Conservation (phyloP, 92 coral and sea anemone species). For the Umimayanthus kanabou region DNA sequence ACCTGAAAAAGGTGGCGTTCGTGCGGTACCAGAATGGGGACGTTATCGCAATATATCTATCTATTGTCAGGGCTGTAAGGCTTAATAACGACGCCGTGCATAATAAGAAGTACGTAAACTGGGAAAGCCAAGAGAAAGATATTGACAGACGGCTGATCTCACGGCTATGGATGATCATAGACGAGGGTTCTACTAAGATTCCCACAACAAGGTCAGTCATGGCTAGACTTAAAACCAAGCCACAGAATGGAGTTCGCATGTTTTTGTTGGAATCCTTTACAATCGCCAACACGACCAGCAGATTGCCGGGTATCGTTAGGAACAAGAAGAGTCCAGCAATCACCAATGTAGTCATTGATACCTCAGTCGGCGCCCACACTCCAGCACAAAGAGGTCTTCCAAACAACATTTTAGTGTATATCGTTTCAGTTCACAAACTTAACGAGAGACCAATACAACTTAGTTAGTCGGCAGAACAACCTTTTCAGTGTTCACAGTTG, state of each 20-base stretch:
- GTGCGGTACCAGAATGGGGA: conserved; percentile 38
- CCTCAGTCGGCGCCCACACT: conserved; percentile 80
- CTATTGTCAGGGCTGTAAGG: conserved; percentile 34
- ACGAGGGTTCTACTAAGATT: conserved; percentile 67
- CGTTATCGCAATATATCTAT: conserved; percentile 38
- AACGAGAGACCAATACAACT: neutral
- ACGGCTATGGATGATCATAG: conserved; percentile 66
- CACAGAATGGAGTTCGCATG: conserved; percentile 73
- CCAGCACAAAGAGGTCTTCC: conserved; percentile 80
- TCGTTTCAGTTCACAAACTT: neutral
- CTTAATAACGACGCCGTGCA: conserved; percentile 36
- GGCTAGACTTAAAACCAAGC: conserved; percentile 72
- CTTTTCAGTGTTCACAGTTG: neutral
- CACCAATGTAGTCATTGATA: conserved; percentile 65
- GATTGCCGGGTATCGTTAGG: conserved; percentile 75
- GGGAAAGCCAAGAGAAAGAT: conserved; percentile 36
- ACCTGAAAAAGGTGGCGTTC: conserved; percentile 21
- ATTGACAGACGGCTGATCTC: conserved; percentile 37
- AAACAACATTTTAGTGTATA: conserved; percentile 56
- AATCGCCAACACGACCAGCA: conserved; percentile 76
- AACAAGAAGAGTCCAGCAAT: conserved; percentile 69
- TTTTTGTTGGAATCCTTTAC: conserved; percentile 72
- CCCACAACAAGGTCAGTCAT: conserved; percentile 80
- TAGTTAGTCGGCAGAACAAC: neutral
- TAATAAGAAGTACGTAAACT: conserved; percentile 17